phyloP scores from a whole-genome alignment of 2,113 vertebrate species.

The Pseudorasbora parva region DNA sequence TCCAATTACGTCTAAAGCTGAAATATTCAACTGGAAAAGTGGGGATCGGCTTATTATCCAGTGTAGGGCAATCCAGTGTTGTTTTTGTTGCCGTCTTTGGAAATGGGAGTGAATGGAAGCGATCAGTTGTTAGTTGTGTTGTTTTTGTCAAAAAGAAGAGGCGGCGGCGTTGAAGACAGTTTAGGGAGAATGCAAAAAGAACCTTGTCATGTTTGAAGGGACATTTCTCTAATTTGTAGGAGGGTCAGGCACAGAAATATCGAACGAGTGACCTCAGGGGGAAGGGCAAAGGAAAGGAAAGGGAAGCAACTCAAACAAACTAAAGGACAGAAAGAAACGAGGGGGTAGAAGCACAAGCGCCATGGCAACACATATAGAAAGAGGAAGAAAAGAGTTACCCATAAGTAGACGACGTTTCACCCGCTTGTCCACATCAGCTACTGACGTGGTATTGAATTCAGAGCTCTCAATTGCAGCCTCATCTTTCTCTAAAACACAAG shows the following conservation, averaged over 20 bases:
- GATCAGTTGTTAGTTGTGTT: slow-evolving; percentile 33
- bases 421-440: slow-evolving; percentile 99
- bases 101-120: slow-evolving; percentile 21
- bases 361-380: slow-evolving; percentile 96
- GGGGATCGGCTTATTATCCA: slow-evolving; percentile 4
- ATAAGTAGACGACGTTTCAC: slow-evolving; percentile 99
- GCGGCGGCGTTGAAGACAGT: slow-evolving; percentile 17
- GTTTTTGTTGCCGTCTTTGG: slow-evolving; percentile 16
- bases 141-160: slow-evolving; percentile 32
- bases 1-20: background rate
- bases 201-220: slow-evolving; percentile 52
- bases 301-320: slow-evolving; percentile 71
- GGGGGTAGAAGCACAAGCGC: slow-evolving; percentile 84
- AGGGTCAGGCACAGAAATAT: slow-evolving; percentile 44
- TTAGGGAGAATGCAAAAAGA: slow-evolving; percentile 44
- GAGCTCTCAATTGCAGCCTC: slow-evolving; percentile 99
- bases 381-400: slow-evolving; percentile 99
- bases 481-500: slow-evolving; percentile 99
- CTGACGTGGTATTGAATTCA: slow-evolving; percentile 99
- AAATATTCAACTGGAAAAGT: background rate
- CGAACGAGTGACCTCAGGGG: slow-evolving; percentile 40
- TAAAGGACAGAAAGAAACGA: slow-evolving; percentile 82
- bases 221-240: slow-evolving; percentile 41
- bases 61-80: slow-evolving; percentile 23
- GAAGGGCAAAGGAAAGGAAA: slow-evolving; percentile 44